Percentiles rank a stretch among this genome's conserved stretches.
phyloP scores from a whole-genome alignment of 2,797 vertebrate genomes.

The Poecilia gillii region DNA sequence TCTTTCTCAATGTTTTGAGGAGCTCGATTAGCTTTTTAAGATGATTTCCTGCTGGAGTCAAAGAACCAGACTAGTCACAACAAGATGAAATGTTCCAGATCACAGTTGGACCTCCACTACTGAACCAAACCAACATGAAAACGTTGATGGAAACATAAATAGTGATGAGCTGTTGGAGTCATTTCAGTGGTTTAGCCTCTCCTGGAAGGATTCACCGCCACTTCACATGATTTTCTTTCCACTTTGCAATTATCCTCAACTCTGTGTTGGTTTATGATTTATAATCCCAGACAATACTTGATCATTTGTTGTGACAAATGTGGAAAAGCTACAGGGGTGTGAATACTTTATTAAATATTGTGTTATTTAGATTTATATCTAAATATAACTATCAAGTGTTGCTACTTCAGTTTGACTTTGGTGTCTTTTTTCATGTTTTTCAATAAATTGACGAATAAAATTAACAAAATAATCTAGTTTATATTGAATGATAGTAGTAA shows the following conservation, averaged over 20 bases:
- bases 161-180: neutral
- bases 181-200: neutral
- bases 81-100: neutral
- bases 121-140: neutral
- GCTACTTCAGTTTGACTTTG: neutral
- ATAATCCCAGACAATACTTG: neutral
- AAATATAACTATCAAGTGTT: neutral
- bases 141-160: neutral
- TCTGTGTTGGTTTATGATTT: neutral
- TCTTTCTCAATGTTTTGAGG: neutral
- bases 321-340: neutral
- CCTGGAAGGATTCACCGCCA: neutral
- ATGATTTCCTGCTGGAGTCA: neutral
- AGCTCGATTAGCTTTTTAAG: neutral
- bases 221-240: neutral
- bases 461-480: neutral
- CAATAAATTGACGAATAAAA: neutral
- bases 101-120: neutral
- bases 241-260: neutral
- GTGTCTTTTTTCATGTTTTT: slow-evolving; percentile 8
- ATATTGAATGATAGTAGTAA: neutral
- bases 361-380: neutral
- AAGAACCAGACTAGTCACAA: neutral
- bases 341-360: neutral
- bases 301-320: too few species aligned